A percentile compares a stretch with the other conserved stretches of the same genome.
Evolutionary conservation across 2,888 invertebrate species (phyloP).

Genomic region (Agapostemon virescens): DNA sequence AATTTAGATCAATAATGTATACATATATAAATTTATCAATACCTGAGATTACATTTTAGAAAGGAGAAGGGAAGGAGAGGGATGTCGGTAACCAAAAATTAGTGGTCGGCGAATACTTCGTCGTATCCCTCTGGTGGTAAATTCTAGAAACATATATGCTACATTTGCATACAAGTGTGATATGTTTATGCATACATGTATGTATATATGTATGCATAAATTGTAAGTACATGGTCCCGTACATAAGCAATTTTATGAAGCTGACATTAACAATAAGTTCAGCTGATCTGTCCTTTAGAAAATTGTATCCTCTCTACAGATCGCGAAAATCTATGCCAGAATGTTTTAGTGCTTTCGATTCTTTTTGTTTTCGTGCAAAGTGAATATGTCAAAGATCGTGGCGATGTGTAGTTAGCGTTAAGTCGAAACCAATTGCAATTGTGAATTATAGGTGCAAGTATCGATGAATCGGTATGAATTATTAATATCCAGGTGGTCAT

Average conservation of each 20-base stretch:
- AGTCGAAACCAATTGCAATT: constrained; percentile 35
- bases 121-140: neutral
- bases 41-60: too few relatives aligned
- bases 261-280: too few relatives aligned
- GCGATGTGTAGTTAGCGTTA: constrained; percentile 50
- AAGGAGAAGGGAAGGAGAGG: too few relatives aligned
- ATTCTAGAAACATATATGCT: neutral
- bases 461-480: constrained; percentile 68
- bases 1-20: too few relatives aligned
- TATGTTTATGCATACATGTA: neutral
- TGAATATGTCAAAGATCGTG: constrained; percentile 62
- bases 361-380: constrained; percentile 57
- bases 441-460: constrained; percentile 35
- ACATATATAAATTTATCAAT: too few relatives aligned
- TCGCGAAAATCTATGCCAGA: constrained; percentile 42
- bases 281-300: neutral
- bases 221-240: neutral
- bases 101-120: too few relatives aligned
- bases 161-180: neutral
- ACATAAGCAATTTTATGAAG: neutral
- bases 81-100: too few relatives aligned
- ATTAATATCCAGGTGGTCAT: constrained; percentile 72
- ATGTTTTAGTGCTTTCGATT: constrained; percentile 40
- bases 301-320: constrained; percentile 32
- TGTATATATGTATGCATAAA: neutral